Conservation (phyloP, 2,113 vertebrate species). For the Climacteris rufus region DNA sequence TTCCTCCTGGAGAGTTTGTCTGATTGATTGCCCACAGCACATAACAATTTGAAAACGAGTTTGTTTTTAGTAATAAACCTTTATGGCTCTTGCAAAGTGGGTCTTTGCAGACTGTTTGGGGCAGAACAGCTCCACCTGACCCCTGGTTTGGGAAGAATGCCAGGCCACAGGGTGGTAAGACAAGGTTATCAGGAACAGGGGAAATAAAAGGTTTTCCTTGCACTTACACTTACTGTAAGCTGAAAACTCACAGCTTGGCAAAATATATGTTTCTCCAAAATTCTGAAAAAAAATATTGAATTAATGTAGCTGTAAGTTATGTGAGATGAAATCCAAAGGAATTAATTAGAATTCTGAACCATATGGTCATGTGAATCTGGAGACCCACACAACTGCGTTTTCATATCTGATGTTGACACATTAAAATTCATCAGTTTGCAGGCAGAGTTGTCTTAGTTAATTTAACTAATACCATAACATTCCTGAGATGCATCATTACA, state of each 20-base stretch:
- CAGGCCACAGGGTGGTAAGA: neutral
- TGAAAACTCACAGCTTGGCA: constrained; percentile 11
- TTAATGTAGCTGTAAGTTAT: constrained; percentile 47
- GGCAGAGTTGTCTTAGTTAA: constrained; percentile 55
- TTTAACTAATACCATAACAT: constrained; percentile 52
- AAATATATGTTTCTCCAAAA: neutral
- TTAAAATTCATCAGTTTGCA: constrained; percentile 61
- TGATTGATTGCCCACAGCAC: constrained; percentile 44
- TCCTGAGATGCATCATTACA: constrained; percentile 54
- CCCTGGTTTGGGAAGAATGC: neutral
- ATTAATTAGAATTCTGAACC: constrained; percentile 53
- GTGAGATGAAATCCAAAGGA: constrained; percentile 40
- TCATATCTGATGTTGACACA: constrained; percentile 38
- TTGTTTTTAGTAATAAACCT: constrained; percentile 29
- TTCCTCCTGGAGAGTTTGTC: constrained; percentile 15
- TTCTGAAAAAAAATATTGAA: constrained; percentile 28
- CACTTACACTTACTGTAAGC: neutral
- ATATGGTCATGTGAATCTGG: constrained; percentile 11
- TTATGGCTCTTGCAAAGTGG: neutral
- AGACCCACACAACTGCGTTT: constrained; percentile 19
- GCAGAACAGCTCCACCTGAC: neutral
- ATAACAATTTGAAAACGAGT: neutral
- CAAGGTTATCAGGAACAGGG: neutral
- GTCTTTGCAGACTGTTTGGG: neutral
- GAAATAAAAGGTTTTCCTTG: neutral